Conservation (phyloP, 2,113 vertebrate genomes). For the Nerophis ophidion region DNA sequence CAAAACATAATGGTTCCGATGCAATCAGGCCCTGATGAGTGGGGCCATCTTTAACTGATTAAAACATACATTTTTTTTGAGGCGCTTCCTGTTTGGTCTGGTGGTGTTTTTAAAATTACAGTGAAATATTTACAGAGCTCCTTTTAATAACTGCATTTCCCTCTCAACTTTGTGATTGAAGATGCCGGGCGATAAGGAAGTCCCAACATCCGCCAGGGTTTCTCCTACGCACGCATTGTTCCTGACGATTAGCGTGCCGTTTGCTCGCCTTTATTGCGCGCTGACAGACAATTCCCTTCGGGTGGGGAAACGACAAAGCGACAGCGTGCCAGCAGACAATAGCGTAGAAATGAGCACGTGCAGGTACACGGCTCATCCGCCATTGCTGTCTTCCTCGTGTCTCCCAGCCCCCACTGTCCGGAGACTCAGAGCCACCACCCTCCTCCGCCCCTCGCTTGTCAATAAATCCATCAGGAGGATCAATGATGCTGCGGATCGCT, state of each 20-base stretch:
- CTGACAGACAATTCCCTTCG: slow-evolving; percentile 62
- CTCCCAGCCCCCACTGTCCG: slow-evolving; percentile 27
- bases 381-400: slow-evolving; percentile 50
- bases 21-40: slow-evolving; percentile 62
- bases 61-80: slow-evolving; percentile 72
- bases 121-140: slow-evolving; percentile 49
- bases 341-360: slow-evolving; percentile 35
- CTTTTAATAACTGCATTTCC: slow-evolving; percentile 65
- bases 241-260: slow-evolving; percentile 55
- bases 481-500: slow-evolving; percentile 73
- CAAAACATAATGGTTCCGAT: slow-evolving; percentile 52
- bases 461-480: slow-evolving; percentile 77
- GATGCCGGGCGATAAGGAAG: slow-evolving; percentile 57
- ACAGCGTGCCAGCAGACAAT: slow-evolving; percentile 28
- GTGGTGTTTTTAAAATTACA: slow-evolving; percentile 48
- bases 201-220: slow-evolving; percentile 62
- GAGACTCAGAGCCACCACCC: slow-evolving; percentile 47
- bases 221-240: slow-evolving; percentile 53
- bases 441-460: slow-evolving; percentile 55
- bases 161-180: slow-evolving; percentile 6
- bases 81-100: slow-evolving; percentile 77
- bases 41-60: slow-evolving; percentile 64
- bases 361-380: slow-evolving; percentile 45
- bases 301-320: slow-evolving; percentile 42
- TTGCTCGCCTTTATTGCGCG: slow-evolving; percentile 56